phyloP scores from a whole-genome alignment of 2,797 vertebrate genomes.

The Malurus splendens region DNA sequence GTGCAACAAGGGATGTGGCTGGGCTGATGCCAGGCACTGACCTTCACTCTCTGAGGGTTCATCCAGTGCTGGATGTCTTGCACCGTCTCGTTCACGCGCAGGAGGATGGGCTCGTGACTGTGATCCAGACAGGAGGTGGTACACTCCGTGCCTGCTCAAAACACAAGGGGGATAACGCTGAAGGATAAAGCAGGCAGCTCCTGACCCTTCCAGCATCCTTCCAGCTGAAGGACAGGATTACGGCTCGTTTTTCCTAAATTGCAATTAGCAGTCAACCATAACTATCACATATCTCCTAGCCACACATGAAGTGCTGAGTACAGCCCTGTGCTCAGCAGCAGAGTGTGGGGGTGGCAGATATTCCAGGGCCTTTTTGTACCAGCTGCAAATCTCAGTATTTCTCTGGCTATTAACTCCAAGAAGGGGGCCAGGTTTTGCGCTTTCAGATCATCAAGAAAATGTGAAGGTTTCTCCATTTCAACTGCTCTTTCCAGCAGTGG shows the following conservation, averaged over 20 bases:
- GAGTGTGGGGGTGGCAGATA: background rate
- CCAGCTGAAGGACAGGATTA: slow-evolving; percentile 42
- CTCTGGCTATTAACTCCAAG: slow-evolving; percentile 6
- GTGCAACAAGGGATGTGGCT: background rate
- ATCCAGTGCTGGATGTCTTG: slow-evolving; percentile 90
- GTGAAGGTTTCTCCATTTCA: background rate
- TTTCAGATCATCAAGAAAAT: background rate
- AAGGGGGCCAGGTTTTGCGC: background rate
- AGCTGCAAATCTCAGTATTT: background rate
- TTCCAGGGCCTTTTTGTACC: background rate
- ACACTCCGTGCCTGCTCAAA: slow-evolving; percentile 84
- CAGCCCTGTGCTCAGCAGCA: background rate
- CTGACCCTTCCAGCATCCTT: background rate
- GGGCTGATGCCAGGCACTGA: slow-evolving; percentile 47
- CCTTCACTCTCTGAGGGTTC: slow-evolving; percentile 91
- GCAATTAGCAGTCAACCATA: slow-evolving; percentile 43
- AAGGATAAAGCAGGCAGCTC: background rate
- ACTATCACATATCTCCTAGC: slow-evolving; percentile 39
- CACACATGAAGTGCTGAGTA: slow-evolving; percentile 14
- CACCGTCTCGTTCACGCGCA: slow-evolving; percentile 84
- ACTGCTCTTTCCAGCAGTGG: background rate
- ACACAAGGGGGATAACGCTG: background rate
- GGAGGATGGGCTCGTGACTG: slow-evolving; percentile 88
- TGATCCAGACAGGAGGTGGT: slow-evolving; percentile 86
- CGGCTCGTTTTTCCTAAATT: slow-evolving; percentile 9